Percentiles rank a stretch among this genome's conserved stretches.
Conservation (phyloP, 2,797 vertebrate species). For the Mionectes olivaceus region DNA sequence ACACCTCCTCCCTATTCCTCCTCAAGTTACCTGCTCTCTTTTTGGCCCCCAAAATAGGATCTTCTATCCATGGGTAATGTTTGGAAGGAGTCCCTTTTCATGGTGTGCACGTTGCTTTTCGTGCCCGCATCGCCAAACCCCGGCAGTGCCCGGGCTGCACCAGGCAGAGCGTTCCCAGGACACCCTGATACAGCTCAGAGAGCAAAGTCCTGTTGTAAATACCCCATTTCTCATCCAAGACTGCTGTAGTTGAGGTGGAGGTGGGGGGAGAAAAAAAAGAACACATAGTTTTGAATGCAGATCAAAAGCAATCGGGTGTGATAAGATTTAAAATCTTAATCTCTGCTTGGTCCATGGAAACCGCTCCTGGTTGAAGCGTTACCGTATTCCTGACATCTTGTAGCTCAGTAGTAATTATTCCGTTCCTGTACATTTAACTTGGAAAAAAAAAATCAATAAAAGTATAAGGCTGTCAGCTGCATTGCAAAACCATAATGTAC, state of each 20-base stretch:
- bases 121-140: neutral
- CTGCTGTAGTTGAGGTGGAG: neutral
- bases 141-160: accelerated
- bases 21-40: neutral
- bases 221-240: neutral
- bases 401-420: slow-evolving; percentile 67
- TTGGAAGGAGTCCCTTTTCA: neutral
- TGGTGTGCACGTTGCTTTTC: neutral
- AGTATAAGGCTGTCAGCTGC: slow-evolving; percentile 69
- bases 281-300: neutral
- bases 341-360: slow-evolving; percentile 28
- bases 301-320: slow-evolving; percentile 30
- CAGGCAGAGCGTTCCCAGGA: neutral
- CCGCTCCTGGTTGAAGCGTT: slow-evolving; percentile 55
- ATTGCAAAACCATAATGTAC: slow-evolving; percentile 60
- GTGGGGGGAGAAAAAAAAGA: accelerated
- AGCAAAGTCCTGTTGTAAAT: neutral
- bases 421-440: slow-evolving; percentile 73
- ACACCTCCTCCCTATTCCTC: neutral
- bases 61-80: neutral
- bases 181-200: neutral
- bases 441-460: slow-evolving; percentile 35
- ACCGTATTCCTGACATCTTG: slow-evolving; percentile 42
- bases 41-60: neutral
- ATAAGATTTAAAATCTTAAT: neutral